These are phyloP conservation scores for Limnephilus auricula DNA, from an alignment of 2,888 invertebrate species.

Conservation along the genomic window DNA sequence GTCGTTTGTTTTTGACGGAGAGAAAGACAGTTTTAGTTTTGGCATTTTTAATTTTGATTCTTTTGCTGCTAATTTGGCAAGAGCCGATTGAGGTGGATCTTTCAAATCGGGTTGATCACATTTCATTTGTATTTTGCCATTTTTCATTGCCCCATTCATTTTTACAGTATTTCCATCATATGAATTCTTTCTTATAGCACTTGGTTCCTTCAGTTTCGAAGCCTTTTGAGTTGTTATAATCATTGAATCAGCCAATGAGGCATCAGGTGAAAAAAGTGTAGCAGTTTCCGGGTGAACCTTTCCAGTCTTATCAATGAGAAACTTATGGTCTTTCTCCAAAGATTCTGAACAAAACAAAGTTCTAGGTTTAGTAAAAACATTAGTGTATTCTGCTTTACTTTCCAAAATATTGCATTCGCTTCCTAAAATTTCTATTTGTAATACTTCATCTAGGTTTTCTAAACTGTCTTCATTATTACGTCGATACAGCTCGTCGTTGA, in stretches of 20 bases:
- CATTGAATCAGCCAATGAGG: conserved; percentile 65
- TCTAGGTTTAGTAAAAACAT: conserved; percentile 34
- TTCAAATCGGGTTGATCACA: background rate
- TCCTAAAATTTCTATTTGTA: conserved; percentile 47
- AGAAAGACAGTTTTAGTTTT: conserved; percentile 74
- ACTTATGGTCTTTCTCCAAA: conserved; percentile 62
- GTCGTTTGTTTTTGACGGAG: conserved; percentile 71
- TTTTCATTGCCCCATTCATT: background rate
- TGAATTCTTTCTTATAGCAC: conserved; percentile 10
- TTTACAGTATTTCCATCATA: background rate
- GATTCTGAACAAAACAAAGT: conserved; percentile 52
- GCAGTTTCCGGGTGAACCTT: conserved; percentile 64
- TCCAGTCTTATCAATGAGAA: conserved; percentile 62
- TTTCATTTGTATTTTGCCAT: background rate
- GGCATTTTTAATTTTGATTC: conserved; percentile 69
- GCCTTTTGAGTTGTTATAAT: conserved; percentile 25
- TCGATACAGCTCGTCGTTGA: conserved; percentile 5
- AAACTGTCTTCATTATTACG: background rate
- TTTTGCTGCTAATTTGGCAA: background rate
- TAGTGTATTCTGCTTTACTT: background rate
- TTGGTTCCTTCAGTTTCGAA: conserved; percentile 47
- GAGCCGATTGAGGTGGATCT: background rate
- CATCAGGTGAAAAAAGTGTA: conserved; percentile 58
- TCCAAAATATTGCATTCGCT: background rate
- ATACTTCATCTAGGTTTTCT: conserved; percentile 23